These are phyloP conservation scores for Neogale vison DNA, from an alignment of 2,113 vertebrate species.

Conservation along the genomic window DNA sequence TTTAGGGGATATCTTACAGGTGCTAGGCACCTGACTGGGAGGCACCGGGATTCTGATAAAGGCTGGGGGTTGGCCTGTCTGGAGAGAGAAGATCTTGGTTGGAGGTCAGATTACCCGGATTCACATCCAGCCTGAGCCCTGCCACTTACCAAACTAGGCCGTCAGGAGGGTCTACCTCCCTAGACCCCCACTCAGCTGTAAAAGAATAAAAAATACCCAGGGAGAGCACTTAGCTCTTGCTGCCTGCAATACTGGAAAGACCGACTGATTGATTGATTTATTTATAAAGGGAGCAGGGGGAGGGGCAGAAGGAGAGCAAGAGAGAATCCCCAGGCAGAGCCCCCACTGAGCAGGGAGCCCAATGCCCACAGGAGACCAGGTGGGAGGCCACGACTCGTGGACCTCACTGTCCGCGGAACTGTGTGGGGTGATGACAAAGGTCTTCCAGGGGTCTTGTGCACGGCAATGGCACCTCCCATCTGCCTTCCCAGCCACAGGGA, in stretches of 20 bases:
- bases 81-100: neutral
- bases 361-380: neutral
- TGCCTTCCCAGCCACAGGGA: neutral
- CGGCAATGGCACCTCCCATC: neutral
- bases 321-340: neutral
- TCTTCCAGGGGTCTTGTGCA: accelerated
- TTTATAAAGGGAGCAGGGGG: neutral
- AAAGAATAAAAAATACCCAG: neutral
- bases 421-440: neutral
- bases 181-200: neutral
- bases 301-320: neutral
- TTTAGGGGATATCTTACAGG: accelerated
- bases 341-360: neutral
- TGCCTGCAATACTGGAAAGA: neutral
- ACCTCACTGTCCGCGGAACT: too few species aligned
- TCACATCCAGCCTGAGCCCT: neutral
- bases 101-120: neutral
- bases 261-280: too few species aligned
- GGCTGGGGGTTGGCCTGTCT: accelerated
- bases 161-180: neutral
- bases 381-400: neutral
- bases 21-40: neutral
- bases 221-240: neutral
- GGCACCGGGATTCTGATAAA: neutral
- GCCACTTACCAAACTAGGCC: neutral